Evolutionary conservation across 2,797 vertebrate species (phyloP).

Genomic region (Sebastes alutus): DNA sequence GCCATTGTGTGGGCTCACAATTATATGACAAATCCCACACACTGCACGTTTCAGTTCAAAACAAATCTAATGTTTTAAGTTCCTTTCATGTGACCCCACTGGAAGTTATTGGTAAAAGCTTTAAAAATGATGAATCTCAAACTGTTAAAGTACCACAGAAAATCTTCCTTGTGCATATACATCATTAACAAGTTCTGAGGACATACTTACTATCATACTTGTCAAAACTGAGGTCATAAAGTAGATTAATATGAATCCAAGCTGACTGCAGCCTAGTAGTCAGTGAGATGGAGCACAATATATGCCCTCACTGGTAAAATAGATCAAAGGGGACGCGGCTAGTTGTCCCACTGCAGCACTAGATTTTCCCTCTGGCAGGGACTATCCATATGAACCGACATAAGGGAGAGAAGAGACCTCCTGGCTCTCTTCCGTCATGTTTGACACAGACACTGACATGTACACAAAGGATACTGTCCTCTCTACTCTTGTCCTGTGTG

Average conservation of each 20-base stretch:
- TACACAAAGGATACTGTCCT: slow-evolving; percentile 97
- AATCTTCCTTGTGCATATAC: neutral
- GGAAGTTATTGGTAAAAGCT: neutral
- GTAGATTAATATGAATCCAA: neutral
- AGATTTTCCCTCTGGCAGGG: neutral
- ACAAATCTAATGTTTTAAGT: neutral
- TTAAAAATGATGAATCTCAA: neutral
- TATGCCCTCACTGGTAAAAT: neutral
- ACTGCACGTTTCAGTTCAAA: neutral
- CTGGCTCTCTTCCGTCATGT: slow-evolving; percentile 2
- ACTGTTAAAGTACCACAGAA: neutral
- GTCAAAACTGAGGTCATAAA: neutral
- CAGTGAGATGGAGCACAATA: neutral
- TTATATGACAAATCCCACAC: neutral
- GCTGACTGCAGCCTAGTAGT: neutral
- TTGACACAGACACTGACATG: slow-evolving; percentile 1
- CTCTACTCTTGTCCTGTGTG: slow-evolving; percentile 97
- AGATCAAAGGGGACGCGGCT: slow-evolving; percentile 1
- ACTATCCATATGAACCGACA: neutral
- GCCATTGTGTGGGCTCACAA: neutral
- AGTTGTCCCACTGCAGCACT: slow-evolving; percentile 17
- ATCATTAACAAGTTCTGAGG: neutral
- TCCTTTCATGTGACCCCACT: neutral
- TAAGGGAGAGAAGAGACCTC: slow-evolving; percentile 1
- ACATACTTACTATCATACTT: neutral